These are phyloP conservation scores for Halcyon badia DNA, from an alignment of 2,797 vertebrate species.

Conservation along the genomic window DNA sequence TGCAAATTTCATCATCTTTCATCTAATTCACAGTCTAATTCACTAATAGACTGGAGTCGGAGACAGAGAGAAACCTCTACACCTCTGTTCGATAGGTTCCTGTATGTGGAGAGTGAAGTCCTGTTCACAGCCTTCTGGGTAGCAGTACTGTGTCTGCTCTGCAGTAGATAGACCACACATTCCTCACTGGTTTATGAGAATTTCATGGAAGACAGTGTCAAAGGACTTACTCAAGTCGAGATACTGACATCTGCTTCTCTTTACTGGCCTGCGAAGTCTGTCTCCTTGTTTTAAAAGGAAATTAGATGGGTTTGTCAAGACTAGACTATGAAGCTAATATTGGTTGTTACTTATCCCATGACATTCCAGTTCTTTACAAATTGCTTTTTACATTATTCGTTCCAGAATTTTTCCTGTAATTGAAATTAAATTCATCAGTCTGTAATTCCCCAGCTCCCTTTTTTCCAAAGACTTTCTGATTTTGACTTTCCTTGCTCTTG, in stretches of 20 bases:
- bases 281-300: conserved; percentile 54
- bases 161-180: conserved; percentile 36
- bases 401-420: conserved; percentile 32
- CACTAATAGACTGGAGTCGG: neutral
- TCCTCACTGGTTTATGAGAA: conserved; percentile 45
- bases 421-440: conserved; percentile 17
- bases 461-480: neutral
- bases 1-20: neutral
- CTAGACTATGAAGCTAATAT: conserved; percentile 36
- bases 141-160: conserved; percentile 3
- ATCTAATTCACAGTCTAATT: neutral
- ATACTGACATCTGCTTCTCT: conserved; percentile 60
- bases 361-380: conserved; percentile 37
- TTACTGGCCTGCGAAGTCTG: conserved; percentile 32
- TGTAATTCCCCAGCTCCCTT: neutral
- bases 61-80: neutral
- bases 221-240: conserved; percentile 37
- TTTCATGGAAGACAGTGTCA: conserved; percentile 30
- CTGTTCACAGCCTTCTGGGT: neutral
- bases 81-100: neutral
- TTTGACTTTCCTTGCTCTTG: conserved; percentile 13
- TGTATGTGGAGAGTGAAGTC: neutral
- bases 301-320: conserved; percentile 27
- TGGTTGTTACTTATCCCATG: conserved; percentile 25
- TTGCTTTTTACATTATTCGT: conserved; percentile 14